phyloP scores from a whole-genome alignment of 2,797 vertebrate species.

The Alosa sapidissima region DNA sequence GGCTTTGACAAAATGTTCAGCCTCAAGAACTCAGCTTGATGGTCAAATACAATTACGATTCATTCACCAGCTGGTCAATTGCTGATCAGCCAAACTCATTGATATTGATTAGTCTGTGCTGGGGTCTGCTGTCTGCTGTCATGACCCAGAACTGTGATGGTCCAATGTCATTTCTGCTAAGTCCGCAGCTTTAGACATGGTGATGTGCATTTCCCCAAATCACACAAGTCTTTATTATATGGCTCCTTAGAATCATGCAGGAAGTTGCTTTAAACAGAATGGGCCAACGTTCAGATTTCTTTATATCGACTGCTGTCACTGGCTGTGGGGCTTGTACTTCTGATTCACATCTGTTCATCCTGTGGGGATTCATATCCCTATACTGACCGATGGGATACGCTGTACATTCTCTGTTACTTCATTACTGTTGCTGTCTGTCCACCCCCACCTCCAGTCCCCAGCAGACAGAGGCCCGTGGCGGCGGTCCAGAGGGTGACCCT shows the following conservation, averaged over 20 bases:
- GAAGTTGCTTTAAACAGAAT: too few relatives aligned
- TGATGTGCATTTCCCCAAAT: not conserved
- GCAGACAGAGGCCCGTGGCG: slow-evolving; percentile 58
- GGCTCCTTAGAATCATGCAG: too few relatives aligned
- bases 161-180: not conserved
- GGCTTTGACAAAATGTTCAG: not conserved
- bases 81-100: not conserved
- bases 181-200: not conserved
- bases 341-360: too few relatives aligned
- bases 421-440: too few relatives aligned
- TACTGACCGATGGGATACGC: too few relatives aligned
- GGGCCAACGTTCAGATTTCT: too few relatives aligned
- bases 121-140: not conserved
- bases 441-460: slow-evolving; percentile 45
- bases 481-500: slow-evolving; percentile 59
- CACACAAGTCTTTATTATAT: not conserved
- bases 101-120: not conserved
- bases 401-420: too few relatives aligned
- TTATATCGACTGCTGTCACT: too few relatives aligned
- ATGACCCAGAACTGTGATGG: not conserved
- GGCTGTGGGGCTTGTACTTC: too few relatives aligned
- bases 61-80: not conserved
- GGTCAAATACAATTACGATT: not conserved
- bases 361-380: too few relatives aligned
- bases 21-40: not conserved